Percentiles rank a stretch among this genome's conserved stretches.
These are phyloP conservation scores for Creontiades dilutus DNA, from an alignment of 2,888 invertebrate genomes.

Conservation along the genomic window DNA sequence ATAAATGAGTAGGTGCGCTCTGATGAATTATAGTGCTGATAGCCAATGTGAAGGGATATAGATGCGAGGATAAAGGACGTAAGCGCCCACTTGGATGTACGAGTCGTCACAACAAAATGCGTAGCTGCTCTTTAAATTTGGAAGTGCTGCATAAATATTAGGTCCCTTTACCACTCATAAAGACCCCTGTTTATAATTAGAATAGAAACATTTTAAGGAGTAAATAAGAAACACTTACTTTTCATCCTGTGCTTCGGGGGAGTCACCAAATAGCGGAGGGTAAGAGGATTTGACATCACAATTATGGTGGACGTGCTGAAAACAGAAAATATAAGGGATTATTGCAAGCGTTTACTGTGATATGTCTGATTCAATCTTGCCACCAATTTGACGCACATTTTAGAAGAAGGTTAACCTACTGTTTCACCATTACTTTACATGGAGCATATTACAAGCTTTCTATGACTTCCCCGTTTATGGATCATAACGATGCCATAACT, in stretches of 20 bases:
- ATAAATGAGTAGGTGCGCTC: conserved; percentile 39
- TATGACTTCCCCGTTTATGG: no score
- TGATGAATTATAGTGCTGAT: conserved; percentile 61
- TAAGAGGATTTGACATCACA: conserved; percentile 76
- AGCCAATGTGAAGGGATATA: conserved; percentile 37
- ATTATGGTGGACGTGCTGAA: conserved; percentile 76
- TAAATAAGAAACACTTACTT: conserved; percentile 76
- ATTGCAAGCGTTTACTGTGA: no score
- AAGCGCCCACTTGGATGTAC: conserved; percentile 40
- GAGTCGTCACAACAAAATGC: not conserved
- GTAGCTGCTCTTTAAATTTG: not conserved
- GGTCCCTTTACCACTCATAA: conserved; percentile 30
- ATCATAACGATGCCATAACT: no score
- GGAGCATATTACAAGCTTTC: no score
- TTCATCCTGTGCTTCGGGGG: conserved; percentile 75
- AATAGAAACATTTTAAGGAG: not conserved
- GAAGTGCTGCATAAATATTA: conserved; percentile 20
- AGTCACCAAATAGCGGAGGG: conserved; percentile 76
- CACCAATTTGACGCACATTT: no score
- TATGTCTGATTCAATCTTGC: no score
- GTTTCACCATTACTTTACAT: no score
- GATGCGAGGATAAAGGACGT: conserved; percentile 19
- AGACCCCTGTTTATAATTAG: conserved; percentile 17
- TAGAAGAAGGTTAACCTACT: no score
- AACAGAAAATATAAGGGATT: not conserved